Evolutionary conservation across 1,140 invertebrate genomes (phyloP), one percentile per base, ranked within the genome.

Genomic region (Calephelis virginiensis): DNA sequence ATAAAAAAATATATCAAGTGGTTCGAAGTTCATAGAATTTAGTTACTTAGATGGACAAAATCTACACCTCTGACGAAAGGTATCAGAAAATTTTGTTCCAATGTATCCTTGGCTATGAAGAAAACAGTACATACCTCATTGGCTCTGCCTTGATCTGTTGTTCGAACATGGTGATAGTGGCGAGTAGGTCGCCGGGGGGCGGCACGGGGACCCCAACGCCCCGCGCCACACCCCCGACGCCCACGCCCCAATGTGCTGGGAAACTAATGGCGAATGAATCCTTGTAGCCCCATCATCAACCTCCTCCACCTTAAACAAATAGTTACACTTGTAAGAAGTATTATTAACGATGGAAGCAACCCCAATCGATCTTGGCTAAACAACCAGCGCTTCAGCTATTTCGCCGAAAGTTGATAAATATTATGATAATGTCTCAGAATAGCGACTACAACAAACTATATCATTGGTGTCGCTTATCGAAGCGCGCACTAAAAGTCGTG

Each of bases 121-220:
- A 14, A 10, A 43, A 38, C 11, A 38, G 8, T 90, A 89, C 80
- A 80, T 90, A 94, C 85, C 93, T 93, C 93, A 94, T 94, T 66
- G 94, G 94, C 82, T 94, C 94, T 71, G 93, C 93, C 81, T 94
- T 94, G 74, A 94, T 94, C 81, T 94, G 93, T 82, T 94, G 93
- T 79, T 94, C 93, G 74, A 94, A 94, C 93, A 94, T 94, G 76
- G 93, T 91, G 76, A 92, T 92, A 74, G 92, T 92, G 89, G 92
- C 92, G 87, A 92, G 89, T 78, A 92, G 90, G 91, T 92, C 92
- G 86, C 89, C 86, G 84, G 90, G 89, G 86, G 91, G 92, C 73
- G 92, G 91, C 86, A 92, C 90, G 89, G 88, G 92, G 89, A 92
- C 88, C 75, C 90, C 90, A 81, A 91, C 85, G 76, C 89, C 90